These are phyloP conservation scores for Peromyscus melanophrys DNA, from an alignment of 2,797 vertebrate genomes.

Conservation along the genomic window DNA sequence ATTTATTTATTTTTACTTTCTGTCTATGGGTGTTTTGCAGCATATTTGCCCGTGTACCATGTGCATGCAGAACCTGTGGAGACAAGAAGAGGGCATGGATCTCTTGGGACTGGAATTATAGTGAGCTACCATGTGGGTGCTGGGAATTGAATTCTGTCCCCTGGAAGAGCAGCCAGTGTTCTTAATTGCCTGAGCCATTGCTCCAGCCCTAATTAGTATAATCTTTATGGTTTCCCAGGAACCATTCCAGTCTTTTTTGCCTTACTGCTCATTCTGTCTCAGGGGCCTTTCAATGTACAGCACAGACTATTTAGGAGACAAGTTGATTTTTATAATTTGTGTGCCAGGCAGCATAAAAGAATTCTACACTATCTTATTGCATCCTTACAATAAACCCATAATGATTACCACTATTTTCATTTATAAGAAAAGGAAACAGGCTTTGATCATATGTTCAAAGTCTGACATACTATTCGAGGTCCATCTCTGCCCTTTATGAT, in stretches of 20 bases:
- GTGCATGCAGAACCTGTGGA: background rate
- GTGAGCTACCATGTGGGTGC: background rate
- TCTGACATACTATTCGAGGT: background rate
- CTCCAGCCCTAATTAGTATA: background rate
- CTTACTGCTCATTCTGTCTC: background rate
- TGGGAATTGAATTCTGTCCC: background rate
- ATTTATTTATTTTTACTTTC: background rate
- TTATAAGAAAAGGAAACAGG: background rate
- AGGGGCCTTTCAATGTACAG: background rate
- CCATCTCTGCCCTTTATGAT: background rate
- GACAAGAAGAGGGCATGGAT: background rate
- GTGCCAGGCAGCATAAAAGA: background rate
- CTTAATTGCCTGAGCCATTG: background rate
- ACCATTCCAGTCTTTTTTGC: background rate
- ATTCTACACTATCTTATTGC: background rate
- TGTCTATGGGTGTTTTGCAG: background rate
- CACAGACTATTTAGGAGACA: background rate
- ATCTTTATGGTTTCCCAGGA: background rate
- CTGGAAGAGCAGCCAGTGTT: background rate
- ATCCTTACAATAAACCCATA: background rate
- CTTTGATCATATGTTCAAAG: background rate
- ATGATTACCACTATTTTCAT: background rate
- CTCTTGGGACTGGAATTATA: background rate
- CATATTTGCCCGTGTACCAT: background rate
- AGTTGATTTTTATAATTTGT: constrained; percentile 2